Evolutionary conservation across 2,888 invertebrate species (phyloP).

Genomic region (Himalopsyche japonica): DNA sequence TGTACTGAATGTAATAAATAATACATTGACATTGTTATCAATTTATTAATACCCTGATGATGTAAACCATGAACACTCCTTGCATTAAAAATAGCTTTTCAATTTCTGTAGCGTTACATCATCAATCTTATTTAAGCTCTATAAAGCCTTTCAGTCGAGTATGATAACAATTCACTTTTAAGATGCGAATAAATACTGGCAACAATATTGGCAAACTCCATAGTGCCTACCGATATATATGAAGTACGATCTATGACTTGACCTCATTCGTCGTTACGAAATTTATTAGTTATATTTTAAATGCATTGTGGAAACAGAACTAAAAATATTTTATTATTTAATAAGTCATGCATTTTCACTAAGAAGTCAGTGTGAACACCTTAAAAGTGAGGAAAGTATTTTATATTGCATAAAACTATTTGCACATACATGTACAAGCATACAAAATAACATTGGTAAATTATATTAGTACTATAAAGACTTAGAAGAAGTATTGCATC

Average conservation of each 20-base stretch:
- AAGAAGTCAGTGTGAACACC: too few relatives aligned
- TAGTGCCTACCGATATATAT: background rate
- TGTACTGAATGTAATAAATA: too few relatives aligned
- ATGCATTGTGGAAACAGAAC: too few relatives aligned
- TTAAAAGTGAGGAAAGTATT: too few relatives aligned
- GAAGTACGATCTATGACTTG: background rate
- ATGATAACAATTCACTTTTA: constrained; percentile 31
- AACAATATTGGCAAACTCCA: background rate
- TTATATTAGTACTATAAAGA: too few relatives aligned
- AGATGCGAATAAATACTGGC: constrained; percentile 14
- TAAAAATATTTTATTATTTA: too few relatives aligned
- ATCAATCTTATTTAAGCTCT: constrained; percentile 34
- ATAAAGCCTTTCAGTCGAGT: constrained; percentile 22
- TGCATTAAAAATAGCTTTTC: constrained; percentile 30
- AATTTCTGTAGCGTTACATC: constrained; percentile 17
- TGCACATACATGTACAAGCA: too few relatives aligned
- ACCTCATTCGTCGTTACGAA: background rate
- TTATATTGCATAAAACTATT: too few relatives aligned
- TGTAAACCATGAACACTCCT: background rate
- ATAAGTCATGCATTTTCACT: too few relatives aligned
- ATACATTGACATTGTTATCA: background rate
- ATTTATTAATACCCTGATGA: background rate
- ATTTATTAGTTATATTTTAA: too few relatives aligned
- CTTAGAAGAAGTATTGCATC: too few relatives aligned
- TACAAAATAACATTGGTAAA: too few relatives aligned